A percentile compares a stretch with the other conserved stretches of the same genome.
Conservation (phyloP, 2,888 invertebrate species). For the Clistopyga incitator region DNA sequence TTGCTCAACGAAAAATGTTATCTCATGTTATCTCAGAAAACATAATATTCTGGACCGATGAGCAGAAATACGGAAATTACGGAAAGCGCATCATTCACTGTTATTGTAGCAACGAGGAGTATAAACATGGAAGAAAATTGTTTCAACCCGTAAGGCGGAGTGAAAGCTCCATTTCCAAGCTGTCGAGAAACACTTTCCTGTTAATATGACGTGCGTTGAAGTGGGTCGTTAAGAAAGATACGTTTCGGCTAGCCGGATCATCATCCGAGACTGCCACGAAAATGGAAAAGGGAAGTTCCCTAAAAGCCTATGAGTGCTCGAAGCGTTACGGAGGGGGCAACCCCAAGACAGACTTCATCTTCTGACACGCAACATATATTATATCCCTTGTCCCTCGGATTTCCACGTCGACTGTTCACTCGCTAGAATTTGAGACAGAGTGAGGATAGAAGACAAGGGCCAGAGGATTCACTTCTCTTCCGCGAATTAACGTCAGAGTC, state of each 20-base stretch:
- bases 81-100: background rate
- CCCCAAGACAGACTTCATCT: slow-evolving; percentile 42
- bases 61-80: slow-evolving; percentile 17
- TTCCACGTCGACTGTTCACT: slow-evolving; percentile 36
- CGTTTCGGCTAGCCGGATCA: slow-evolving; percentile 1
- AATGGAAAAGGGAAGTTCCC: slow-evolving; percentile 22
- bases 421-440: slow-evolving; percentile 29
- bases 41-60: slow-evolving; percentile 1
- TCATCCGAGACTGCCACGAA: slow-evolving; percentile 15
- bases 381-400: slow-evolving; percentile 35
- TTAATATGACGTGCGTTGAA: slow-evolving; percentile 38
- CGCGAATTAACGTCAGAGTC: slow-evolving; percentile 64
- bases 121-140: slow-evolving; percentile 14
- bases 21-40: slow-evolving; percentile 36
- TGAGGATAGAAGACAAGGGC: slow-evolving; percentile 36
- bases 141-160: background rate
- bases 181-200: slow-evolving; percentile 1
- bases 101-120: slow-evolving; percentile 13
- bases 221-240: slow-evolving; percentile 34
- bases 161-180: background rate
- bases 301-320: slow-evolving; percentile 39
- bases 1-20: background rate
- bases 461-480: slow-evolving; percentile 50
- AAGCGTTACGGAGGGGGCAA: slow-evolving; percentile 44
- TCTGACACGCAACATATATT: slow-evolving; percentile 52